These are phyloP conservation scores for Lepas anatifera DNA, from an alignment of 2,888 invertebrate species.

Conservation along the genomic window DNA sequence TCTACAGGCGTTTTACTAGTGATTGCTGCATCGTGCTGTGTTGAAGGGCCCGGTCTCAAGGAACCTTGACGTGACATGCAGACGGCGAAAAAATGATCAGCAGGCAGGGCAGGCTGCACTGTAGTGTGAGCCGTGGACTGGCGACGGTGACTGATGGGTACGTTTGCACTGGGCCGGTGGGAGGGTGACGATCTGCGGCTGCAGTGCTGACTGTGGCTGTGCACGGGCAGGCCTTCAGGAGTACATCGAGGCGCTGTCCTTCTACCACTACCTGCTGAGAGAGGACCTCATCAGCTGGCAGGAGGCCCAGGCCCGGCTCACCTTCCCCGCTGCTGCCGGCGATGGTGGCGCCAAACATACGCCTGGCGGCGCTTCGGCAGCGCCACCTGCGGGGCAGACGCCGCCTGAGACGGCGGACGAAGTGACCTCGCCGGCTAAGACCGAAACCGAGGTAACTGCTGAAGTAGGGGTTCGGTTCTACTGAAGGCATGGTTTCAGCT, in stretches of 20 bases:
- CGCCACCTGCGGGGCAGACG: background rate
- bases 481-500: background rate
- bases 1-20: no score
- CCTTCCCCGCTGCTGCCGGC: constrained; percentile 18
- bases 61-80: no score
- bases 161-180: no score
- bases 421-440: background rate
- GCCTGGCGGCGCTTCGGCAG: constrained; percentile 8
- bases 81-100: no score
- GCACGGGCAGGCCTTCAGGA: constrained; percentile 53
- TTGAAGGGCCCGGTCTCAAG: no score
- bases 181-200: no score
- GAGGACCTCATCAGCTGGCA: constrained; percentile 48
- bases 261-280: constrained; percentile 53
- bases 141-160: no score
- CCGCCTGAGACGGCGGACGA: background rate
- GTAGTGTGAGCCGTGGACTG: no score
- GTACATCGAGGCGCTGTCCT: constrained; percentile 71
- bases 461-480: background rate
- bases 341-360: constrained; percentile 13
- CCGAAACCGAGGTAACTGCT: background rate
- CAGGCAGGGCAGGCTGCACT: no score
- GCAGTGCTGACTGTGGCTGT: no score
- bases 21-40: no score
- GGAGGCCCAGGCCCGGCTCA: constrained; percentile 44